Evolutionary conservation across 2,888 invertebrate species (phyloP), one percentile per base, ranked within the genome.

Genomic region (Osedax frankpressi): DNA sequence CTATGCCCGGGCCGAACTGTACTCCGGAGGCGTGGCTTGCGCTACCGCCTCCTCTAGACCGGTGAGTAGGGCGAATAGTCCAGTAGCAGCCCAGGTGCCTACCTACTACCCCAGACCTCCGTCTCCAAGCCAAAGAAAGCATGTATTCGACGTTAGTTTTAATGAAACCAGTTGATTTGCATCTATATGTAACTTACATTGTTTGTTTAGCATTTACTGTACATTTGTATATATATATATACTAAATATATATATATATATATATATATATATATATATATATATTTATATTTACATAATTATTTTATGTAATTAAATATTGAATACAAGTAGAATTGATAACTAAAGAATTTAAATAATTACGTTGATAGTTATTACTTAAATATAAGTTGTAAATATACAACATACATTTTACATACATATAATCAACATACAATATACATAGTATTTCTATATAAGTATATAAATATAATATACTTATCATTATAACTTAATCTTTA

Each of bases 31-130:
- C n/a, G n/a, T n/a, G n/a, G n/a, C n/a, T n/a, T 44, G 44, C 44
- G 62, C 60, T 25, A 24, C 26, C 28, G 28, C 62, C n/a, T 11
- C 26, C n/a, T 28, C 62, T 60, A 30, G 27, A 29, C 60, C 60
- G 27, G 26, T 26, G 59, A 28, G 27, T 14, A 24, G 62, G 44
- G 26, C 62, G 26, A 30, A 3, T 30, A 59, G 59, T 26, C 71
- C 71, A 24, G 30, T 60, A 30, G 6, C 67, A n/a, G 27, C n/a
- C 6, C 6, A 14, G n/a, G 25, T n/a, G 27, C 6, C n/a, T 65
- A 6, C 67, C 6, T 71, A 60, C 14, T 44, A 60, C 60, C 59
- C 71, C 6, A 28, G 71, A 26, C 71, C 71, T n/a, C 71, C 62
- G 27, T 71, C 71, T 6, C 71, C 71, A 6, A 62, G 27, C n/a